phyloP scores from a whole-genome alignment of 2,888 invertebrate genomes.

The Calameuta idolon region DNA sequence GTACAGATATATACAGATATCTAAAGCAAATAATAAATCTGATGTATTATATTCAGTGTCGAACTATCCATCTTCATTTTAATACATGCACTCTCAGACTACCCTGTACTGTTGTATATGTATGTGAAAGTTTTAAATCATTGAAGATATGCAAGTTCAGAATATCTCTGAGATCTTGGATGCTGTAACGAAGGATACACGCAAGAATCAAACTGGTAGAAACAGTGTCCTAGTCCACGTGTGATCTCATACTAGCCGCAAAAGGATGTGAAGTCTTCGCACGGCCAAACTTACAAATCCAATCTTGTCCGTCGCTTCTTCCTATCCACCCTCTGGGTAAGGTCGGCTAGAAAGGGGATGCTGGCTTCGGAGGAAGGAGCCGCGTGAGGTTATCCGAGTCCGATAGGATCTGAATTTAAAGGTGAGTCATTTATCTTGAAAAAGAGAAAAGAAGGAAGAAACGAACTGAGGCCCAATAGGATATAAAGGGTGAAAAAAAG shows the following conservation, averaged over 20 bases:
- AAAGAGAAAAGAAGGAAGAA: not conserved
- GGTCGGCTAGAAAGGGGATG: not conserved
- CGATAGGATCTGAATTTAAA: conserved; percentile 4
- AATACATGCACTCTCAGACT: conserved; percentile 24
- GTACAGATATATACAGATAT: not conserved
- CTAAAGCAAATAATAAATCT: not conserved
- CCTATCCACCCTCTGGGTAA: not conserved
- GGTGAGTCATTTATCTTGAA: conserved; percentile 3
- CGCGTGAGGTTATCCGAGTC: not conserved
- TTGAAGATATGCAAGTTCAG: not conserved
- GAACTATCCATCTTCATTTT: conserved; percentile 43
- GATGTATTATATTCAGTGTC: conserved; percentile 16
- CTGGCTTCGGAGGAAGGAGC: not conserved
- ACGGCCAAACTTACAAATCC: conserved; percentile 50
- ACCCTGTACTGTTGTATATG: not conserved
- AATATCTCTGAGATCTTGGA: not conserved
- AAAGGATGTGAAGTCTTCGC: conserved; percentile 24
- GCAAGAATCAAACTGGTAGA: not conserved
- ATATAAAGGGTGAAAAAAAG: not conserved
- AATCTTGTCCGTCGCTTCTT: conserved; percentile 36
- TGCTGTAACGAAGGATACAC: not conserved
- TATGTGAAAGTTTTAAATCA: not conserved
- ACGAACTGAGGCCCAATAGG: not conserved
- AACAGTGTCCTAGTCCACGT: not conserved
- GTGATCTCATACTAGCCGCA: conserved; percentile 19